Evolutionary conservation across 1,140 invertebrate genomes (phyloP).

Genomic region (Triops longicaudatus): DNA sequence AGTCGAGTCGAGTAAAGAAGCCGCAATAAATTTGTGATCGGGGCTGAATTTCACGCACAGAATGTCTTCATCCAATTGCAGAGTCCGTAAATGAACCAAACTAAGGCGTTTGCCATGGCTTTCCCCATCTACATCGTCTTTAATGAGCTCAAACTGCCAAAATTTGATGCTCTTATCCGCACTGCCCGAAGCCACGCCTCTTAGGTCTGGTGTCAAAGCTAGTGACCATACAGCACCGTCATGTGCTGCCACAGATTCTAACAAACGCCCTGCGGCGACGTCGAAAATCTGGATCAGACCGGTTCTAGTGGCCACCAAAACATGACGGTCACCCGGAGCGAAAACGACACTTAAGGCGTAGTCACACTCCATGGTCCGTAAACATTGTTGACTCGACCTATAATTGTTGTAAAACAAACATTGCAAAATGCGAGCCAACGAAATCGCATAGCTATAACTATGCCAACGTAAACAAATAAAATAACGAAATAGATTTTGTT

Average conservation of each 20-base stretch:
- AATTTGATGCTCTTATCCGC: constrained; percentile 85
- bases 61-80: constrained; percentile 79
- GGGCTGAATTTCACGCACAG: constrained; percentile 72
- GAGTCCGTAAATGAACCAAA: constrained; percentile 63
- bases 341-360: constrained; percentile 62
- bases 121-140: constrained; percentile 44
- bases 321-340: constrained; percentile 84
- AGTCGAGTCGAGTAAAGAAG: constrained; percentile 82
- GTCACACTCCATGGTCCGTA: constrained; percentile 63
- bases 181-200: constrained; percentile 74
- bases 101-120: constrained; percentile 63
- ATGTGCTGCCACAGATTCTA: constrained; percentile 68
- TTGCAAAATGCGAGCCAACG: too few species aligned
- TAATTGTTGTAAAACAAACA: constrained; percentile 34
- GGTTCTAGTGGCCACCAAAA: constrained; percentile 76
- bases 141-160: constrained; percentile 84
- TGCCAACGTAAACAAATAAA: too few species aligned
- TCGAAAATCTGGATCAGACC: constrained; percentile 82
- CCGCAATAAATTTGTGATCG: constrained; percentile 79
- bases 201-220: constrained; percentile 59
- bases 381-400: constrained; percentile 64
- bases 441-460: too few species aligned
- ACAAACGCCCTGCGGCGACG: constrained; percentile 63
- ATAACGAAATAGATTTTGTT: too few species aligned
- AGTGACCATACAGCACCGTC: constrained; percentile 66